phyloP scores from a whole-genome alignment of 92 coral and sea anemone genomes.

The Porites evermanni region DNA sequence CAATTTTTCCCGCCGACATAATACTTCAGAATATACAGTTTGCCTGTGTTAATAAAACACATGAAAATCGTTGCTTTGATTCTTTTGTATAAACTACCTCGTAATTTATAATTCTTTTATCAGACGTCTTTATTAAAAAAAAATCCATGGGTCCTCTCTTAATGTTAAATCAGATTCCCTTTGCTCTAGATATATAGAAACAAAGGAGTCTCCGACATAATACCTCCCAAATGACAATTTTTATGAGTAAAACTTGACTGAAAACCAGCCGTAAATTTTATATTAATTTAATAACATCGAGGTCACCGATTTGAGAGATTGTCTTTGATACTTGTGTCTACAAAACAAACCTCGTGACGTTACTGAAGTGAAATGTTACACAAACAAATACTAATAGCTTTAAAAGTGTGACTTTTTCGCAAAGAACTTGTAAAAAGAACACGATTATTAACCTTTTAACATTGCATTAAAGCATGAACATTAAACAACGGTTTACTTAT shows the following conservation, averaged over 20 bases:
- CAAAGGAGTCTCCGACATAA: neutral
- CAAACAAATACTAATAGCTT: neutral
- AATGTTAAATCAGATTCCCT: neutral
- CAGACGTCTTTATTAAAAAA: neutral
- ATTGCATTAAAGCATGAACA: neutral
- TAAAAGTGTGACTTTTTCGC: neutral
- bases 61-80: neutral
- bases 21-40: too few species aligned
- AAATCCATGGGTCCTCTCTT: neutral
- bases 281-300: slow-evolving; percentile 25
- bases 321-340: neutral
- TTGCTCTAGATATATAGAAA: neutral
- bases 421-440: neutral
- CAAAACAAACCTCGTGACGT: slow-evolving; percentile 45
- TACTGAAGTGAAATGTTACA: slow-evolving; percentile 23
- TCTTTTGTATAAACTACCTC: slow-evolving; percentile 13
- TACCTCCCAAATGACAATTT: neutral
- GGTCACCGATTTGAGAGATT: neutral
- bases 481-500: neutral
- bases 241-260: neutral
- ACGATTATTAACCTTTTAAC: too few species aligned
- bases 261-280: neutral
- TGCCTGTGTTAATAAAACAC: neutral
- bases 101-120: neutral
- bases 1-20: neutral